Evolutionary conservation across 2,797 vertebrate species (phyloP).

Genomic region (Lerista edwardsae): DNA sequence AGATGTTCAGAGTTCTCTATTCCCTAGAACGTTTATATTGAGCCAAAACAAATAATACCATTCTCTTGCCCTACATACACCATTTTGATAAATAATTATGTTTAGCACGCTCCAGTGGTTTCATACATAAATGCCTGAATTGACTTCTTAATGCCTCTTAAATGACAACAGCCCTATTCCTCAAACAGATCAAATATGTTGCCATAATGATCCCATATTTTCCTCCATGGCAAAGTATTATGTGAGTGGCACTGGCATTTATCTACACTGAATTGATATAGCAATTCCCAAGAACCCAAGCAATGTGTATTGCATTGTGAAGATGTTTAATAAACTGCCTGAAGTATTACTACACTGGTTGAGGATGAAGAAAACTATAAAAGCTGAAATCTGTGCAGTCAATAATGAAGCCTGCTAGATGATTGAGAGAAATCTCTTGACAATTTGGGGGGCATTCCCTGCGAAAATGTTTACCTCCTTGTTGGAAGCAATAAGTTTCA

Average conservation of each 20-base stretch:
- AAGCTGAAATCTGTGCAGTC: not conserved
- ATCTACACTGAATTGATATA: slow-evolving; percentile 37
- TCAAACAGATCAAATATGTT: slow-evolving; percentile 30
- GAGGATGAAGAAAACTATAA: slow-evolving; percentile 28
- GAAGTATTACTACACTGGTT: slow-evolving; percentile 44
- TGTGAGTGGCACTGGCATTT: slow-evolving; percentile 39
- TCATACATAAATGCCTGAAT: slow-evolving; percentile 35
- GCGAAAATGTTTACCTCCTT: not conserved
- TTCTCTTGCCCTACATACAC: not conserved
- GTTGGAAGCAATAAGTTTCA: not conserved
- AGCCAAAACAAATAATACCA: slow-evolving; percentile 52
- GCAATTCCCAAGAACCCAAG: slow-evolving; percentile 36
- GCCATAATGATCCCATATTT: slow-evolving; percentile 34
- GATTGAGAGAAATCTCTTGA: slow-evolving; percentile 5
- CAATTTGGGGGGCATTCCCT: not conserved
- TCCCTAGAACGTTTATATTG: slow-evolving; percentile 42
- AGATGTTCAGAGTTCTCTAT: slow-evolving; percentile 30
- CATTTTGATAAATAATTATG: slow-evolving; percentile 52
- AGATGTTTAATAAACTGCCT: slow-evolving; percentile 41
- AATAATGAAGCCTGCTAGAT: not conserved
- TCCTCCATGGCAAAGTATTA: slow-evolving; percentile 42
- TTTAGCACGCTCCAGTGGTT: slow-evolving; percentile 23
- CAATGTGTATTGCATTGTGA: slow-evolving; percentile 24
- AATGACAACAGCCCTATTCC: slow-evolving; percentile 20
- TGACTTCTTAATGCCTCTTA: slow-evolving; percentile 16